Conservation (phyloP, 2,113 vertebrate genomes). For the Manacus vitellinus region DNA sequence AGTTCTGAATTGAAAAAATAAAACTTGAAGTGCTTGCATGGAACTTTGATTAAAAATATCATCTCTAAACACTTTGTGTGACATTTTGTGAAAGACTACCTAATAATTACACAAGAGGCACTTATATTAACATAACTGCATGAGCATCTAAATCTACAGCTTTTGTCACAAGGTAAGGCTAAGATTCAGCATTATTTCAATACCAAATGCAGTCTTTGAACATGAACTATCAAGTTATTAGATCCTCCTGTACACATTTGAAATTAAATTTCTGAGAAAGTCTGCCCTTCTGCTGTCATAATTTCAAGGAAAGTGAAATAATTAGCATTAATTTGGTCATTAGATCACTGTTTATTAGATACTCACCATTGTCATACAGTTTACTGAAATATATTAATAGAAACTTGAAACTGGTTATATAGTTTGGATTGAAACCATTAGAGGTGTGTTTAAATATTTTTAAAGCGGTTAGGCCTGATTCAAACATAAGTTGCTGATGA, state of each 20-base stretch:
- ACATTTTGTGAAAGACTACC: background rate
- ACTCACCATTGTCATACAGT: background rate
- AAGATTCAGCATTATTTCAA: background rate
- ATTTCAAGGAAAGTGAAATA: background rate
- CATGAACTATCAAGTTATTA: background rate
- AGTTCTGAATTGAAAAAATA: background rate
- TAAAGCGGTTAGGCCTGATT: background rate
- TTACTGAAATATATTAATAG: background rate
- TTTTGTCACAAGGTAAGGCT: background rate
- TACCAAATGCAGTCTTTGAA: background rate
- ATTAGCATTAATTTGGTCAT: background rate
- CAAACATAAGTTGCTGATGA: background rate
- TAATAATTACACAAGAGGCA: background rate
- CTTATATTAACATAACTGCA: background rate
- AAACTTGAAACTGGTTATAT: background rate
- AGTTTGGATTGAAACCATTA: background rate
- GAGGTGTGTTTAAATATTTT: background rate
- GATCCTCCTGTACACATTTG: accelerated
- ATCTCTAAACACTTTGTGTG: background rate
- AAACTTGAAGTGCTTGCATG: background rate
- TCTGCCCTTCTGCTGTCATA: background rate
- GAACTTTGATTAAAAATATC: background rate
- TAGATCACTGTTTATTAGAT: background rate
- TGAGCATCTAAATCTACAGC: background rate
- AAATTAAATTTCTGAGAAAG: background rate